phyloP scores from a whole-genome alignment of 2,888 invertebrate genomes.

The Catocala sponsa region DNA sequence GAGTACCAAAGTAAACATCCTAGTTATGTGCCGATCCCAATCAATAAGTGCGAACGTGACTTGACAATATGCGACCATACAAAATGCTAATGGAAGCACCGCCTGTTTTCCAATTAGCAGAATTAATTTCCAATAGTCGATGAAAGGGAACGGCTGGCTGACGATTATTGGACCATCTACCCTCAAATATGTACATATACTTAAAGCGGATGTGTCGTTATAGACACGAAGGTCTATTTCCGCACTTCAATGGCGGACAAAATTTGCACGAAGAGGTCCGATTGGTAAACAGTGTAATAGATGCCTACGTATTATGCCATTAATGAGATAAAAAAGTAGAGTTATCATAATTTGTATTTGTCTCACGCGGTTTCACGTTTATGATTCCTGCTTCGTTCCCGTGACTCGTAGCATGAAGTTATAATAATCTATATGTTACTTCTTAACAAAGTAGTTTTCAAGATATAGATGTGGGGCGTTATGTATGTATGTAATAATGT shows the following conservation, averaged over 20 bases:
- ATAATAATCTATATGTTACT: too few relatives aligned
- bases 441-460: too few relatives aligned
- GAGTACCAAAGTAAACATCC: neutral
- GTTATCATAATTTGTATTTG: too few relatives aligned
- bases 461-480: too few relatives aligned
- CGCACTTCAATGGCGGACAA: neutral
- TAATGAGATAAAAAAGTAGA: too few relatives aligned
- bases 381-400: too few relatives aligned
- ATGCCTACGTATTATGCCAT: too few relatives aligned
- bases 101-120: slow-evolving; percentile 59
- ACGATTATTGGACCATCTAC: slow-evolving; percentile 41
- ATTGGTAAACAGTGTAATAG: too few relatives aligned
- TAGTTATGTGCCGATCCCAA: slow-evolving; percentile 21
- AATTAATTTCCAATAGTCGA: slow-evolving; percentile 64
- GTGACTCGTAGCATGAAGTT: too few relatives aligned
- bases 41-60: slow-evolving; percentile 40
- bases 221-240: slow-evolving; percentile 4
- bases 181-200: slow-evolving; percentile 2
- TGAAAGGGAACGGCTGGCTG: slow-evolving; percentile 31
- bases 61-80: slow-evolving; percentile 22
- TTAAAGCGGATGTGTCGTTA: neutral
- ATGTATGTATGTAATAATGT: too few relatives aligned
- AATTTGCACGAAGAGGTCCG: too few relatives aligned
- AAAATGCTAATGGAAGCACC: slow-evolving; percentile 38
- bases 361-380: too few relatives aligned